These are phyloP conservation scores for Centropus bengalensis DNA, from an alignment of 2,113 vertebrate species.

Conservation along the genomic window DNA sequence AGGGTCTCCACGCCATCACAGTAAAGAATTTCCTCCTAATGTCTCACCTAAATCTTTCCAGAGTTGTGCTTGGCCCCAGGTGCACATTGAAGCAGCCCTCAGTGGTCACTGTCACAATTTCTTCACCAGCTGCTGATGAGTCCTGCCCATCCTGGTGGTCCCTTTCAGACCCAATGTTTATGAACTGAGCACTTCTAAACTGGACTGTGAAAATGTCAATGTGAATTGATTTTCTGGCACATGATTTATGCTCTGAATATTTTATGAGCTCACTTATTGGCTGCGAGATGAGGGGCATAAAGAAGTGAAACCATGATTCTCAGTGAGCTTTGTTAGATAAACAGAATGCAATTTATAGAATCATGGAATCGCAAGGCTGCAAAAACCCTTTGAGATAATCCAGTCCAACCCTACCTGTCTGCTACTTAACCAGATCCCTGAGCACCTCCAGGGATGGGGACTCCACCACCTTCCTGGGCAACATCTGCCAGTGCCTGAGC, in stretches of 20 bases:
- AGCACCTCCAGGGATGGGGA: no score
- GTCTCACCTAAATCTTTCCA: no score
- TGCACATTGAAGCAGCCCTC: accelerated
- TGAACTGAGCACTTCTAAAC: not conserved
- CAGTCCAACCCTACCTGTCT: no score
- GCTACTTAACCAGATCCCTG: no score
- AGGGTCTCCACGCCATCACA: no score
- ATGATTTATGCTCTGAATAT: not conserved
- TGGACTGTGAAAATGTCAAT: not conserved
- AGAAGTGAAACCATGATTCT: not conserved
- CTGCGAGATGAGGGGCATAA: not conserved
- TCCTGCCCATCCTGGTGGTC: not conserved
- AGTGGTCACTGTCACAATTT: accelerated
- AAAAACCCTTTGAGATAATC: no score
- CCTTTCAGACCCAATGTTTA: not conserved
- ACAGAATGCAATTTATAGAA: not conserved
- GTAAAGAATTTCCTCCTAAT: no score
- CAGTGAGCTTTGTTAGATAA: not conserved
- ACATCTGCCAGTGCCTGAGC: no score
- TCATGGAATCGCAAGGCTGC: no score
- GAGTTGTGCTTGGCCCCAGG: accelerated
- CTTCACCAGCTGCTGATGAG: accelerated
- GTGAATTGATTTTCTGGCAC: not conserved
- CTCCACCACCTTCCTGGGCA: no score
- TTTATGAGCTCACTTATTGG: not conserved